phyloP scores from a whole-genome alignment of 2,797 vertebrate genomes.

The Dermochelys coriacea region DNA sequence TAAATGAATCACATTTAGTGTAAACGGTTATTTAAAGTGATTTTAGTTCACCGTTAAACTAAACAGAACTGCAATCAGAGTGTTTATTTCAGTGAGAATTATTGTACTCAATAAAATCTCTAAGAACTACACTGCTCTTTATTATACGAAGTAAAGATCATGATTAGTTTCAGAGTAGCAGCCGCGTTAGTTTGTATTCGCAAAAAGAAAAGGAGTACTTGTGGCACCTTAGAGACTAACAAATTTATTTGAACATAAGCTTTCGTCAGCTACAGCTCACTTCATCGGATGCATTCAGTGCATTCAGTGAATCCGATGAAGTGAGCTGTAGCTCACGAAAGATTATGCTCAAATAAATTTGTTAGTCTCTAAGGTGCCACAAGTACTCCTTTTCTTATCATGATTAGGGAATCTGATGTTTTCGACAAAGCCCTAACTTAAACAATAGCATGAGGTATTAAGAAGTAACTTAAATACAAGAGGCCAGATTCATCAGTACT shows the following conservation, averaged over 20 bases:
- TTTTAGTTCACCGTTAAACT: constrained; percentile 62
- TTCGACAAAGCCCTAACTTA: constrained; percentile 13
- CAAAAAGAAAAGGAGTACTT: no score
- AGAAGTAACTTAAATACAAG: background rate
- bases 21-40: constrained; percentile 73
- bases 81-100: constrained; percentile 69
- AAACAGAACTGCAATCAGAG: constrained; percentile 73
- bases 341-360: no score
- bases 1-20: constrained; percentile 72
- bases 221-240: no score
- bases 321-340: no score
- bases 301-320: no score
- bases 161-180: no score
- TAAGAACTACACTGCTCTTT: constrained; percentile 49
- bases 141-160: constrained; percentile 53
- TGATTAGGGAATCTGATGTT: constrained; percentile 42
- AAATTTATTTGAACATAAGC: no score
- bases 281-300: no score
- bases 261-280: no score
- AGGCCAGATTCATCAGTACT: background rate
- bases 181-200: no score
- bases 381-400: no score
- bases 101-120: constrained; percentile 65
- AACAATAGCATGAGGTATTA: constrained; percentile 18
- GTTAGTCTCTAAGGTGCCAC: no score